phyloP scores from a whole-genome alignment of 2,888 invertebrate species.

The Julus scanicus region DNA sequence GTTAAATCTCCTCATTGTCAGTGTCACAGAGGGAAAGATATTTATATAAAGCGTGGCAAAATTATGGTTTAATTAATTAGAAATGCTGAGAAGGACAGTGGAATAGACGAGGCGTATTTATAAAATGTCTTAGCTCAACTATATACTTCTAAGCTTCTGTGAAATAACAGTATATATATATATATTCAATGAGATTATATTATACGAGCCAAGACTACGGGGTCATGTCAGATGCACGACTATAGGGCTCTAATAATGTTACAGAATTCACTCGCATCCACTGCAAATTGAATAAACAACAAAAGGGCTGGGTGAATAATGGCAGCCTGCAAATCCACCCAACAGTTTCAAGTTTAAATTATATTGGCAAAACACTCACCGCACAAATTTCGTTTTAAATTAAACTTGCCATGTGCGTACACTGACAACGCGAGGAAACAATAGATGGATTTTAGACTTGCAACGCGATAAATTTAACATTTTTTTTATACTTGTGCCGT shows the following conservation, averaged over 20 bases:
- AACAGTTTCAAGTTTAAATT: conserved; percentile 36
- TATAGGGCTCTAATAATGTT: conserved; percentile 24
- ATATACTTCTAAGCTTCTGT: background rate
- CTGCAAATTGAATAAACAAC: conserved; percentile 40
- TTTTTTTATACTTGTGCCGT: background rate
- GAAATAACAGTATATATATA: too few relatives aligned
- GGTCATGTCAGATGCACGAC: conserved; percentile 39
- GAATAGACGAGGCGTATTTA: background rate
- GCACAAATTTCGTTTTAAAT: conserved; percentile 47
- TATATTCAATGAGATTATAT: conserved; percentile 34
- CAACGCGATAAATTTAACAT: background rate
- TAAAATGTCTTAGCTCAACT: background rate
- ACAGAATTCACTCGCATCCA: conserved; percentile 30
- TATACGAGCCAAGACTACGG: conserved; percentile 4
- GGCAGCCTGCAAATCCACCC: background rate
- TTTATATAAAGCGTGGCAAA: background rate
- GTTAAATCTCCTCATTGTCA: background rate
- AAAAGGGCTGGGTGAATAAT: conserved; percentile 43
- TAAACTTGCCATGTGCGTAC: conserved; percentile 18
- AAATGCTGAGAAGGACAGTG: conserved; percentile 3
- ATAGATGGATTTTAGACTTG: conserved; percentile 31
- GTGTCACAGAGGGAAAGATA: background rate
- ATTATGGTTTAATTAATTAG: background rate
- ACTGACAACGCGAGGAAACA: conserved; percentile 12
- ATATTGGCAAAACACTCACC: conserved; percentile 47